phyloP scores from a whole-genome alignment of 2,113 vertebrate genomes.

The Tylochromis polylepis region DNA sequence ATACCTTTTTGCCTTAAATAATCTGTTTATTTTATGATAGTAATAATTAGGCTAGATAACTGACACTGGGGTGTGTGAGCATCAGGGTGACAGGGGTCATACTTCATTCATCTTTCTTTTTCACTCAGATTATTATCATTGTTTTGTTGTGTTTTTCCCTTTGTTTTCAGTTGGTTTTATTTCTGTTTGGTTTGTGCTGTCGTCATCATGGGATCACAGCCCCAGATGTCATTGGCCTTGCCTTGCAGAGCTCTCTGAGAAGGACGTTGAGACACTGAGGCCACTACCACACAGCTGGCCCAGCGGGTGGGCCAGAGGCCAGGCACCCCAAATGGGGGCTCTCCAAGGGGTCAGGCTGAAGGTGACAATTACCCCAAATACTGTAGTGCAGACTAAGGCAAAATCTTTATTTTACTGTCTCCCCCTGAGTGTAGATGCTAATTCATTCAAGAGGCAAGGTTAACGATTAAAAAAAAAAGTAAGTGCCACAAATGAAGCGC shows the following conservation, averaged over 20 bases:
- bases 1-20: neutral
- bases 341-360: constrained; percentile 77
- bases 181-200: constrained; percentile 71
- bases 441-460: neutral
- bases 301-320: constrained; percentile 52
- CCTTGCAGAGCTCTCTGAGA: constrained; percentile 76
- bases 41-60: neutral
- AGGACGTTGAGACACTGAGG: constrained; percentile 63
- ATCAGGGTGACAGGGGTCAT: constrained; percentile 25
- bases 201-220: constrained; percentile 77
- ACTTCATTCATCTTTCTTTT: constrained; percentile 65
- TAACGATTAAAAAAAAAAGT: neutral
- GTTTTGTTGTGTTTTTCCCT: constrained; percentile 58
- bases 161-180: constrained; percentile 66
- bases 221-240: constrained; percentile 80
- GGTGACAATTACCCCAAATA: constrained; percentile 78
- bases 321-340: constrained; percentile 59
- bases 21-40: neutral
- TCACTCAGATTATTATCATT: constrained; percentile 63
- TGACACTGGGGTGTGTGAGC: neutral
- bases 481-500: neutral
- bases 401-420: constrained; percentile 75
- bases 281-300: constrained; percentile 63
- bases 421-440: neutral
- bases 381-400: constrained; percentile 74